Conservation (phyloP, 2,888 invertebrate genomes). For the Teleogryllus oceanicus region DNA sequence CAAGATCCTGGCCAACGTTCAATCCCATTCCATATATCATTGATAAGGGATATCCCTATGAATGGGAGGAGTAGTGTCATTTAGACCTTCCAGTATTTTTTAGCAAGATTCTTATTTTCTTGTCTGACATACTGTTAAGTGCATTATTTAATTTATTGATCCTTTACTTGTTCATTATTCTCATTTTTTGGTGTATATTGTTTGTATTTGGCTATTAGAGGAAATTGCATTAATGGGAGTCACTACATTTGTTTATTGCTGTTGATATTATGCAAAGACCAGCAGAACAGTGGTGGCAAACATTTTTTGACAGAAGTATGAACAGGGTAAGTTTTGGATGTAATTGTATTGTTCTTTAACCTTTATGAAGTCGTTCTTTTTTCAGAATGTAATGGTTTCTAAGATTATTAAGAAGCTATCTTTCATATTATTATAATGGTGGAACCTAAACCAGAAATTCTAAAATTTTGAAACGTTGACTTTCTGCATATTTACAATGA, state of each 20-base stretch:
- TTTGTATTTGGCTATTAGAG: not conserved
- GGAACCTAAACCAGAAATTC: too few species aligned
- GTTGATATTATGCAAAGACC: not conserved
- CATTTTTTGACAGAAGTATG: too few species aligned
- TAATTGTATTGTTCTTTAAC: too few species aligned
- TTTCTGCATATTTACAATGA: too few species aligned
- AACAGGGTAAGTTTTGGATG: too few species aligned
- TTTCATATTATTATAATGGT: too few species aligned
- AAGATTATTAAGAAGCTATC: too few species aligned
- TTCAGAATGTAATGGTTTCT: too few species aligned
- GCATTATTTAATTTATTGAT: not conserved
- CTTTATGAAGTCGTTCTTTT: too few species aligned
- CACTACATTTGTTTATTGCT: not conserved
- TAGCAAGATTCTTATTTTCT: not conserved
- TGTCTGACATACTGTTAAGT: not conserved
- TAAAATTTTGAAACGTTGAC: too few species aligned
- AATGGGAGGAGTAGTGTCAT: not conserved
- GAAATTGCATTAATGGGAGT: not conserved
- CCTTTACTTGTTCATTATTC: not conserved
- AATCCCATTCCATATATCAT: not conserved
- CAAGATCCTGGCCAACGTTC: not conserved
- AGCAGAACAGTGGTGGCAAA: not conserved
- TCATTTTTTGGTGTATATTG: not conserved
- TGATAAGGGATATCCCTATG: not conserved
- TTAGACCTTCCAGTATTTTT: not conserved